Evolutionary conservation across 2,888 invertebrate species (phyloP), one percentile per base, ranked within the genome.

Genomic region (Rhamphomyia laevipes): DNA sequence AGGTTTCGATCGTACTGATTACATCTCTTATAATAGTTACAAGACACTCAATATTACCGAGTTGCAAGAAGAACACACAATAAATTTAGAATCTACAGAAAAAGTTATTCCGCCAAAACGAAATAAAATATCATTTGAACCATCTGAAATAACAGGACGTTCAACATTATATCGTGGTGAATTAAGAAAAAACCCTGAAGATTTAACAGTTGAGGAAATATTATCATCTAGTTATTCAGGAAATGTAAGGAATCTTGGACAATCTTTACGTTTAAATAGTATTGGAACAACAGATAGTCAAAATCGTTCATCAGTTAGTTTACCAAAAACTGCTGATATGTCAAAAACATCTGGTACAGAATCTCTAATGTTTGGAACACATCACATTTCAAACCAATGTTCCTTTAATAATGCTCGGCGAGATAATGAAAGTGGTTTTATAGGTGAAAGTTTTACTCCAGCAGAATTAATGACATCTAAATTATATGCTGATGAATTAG

Each of bases 111-210:
- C 57, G 17, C 57, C 55, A 43, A 46, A 43, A 15, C 3, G 13
- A 2, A 50, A 55, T 13, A 60, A 63, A 45, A 58, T 68, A 3
- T 67, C 66, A 1, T 68, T 68, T 53, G 65, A 68, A 45, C 67
- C 69, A 1, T 59, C 57, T 0, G 68, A 70, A 52, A 68, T 70
- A 10, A 69, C 68, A 0, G 70, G 65, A 1, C 61, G 70, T 10
- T 68, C 70, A 1, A 70, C 69, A 1, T 56, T 63, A 3, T 62
- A 63, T 40, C 21, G 51, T 6, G 43, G 35, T 38, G 31, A 33
- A 9, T 46, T 42, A 9, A 44, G 47, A 1, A 41, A 31, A 13
- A 16, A 45, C 9, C 56, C 55, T 10, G 48, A 50, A 18, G 33
- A 17, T 44, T 47, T 67, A 7, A 63, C 67, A 0, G 63, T 68